phyloP scores from a whole-genome alignment of 2,113 vertebrate genomes.

The Sialia sialis region DNA sequence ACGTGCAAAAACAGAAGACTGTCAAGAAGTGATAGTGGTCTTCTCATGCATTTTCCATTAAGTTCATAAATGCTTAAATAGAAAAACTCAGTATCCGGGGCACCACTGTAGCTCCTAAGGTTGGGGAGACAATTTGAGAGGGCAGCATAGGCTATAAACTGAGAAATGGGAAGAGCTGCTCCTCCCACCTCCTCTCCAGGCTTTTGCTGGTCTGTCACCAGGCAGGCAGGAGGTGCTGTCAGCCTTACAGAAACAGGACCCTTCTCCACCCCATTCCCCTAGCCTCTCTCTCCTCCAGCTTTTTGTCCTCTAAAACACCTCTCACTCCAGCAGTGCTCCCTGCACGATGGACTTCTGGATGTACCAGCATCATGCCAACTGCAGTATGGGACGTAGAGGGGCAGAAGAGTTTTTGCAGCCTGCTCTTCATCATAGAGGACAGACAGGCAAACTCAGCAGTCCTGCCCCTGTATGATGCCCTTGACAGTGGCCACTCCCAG shows the following conservation, averaged over 20 bases:
- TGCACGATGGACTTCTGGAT: neutral
- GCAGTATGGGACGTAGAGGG: neutral
- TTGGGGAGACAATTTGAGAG: neutral
- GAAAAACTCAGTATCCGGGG: neutral
- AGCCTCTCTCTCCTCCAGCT: neutral
- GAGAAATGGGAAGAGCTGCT: neutral
- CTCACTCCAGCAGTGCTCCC: neutral
- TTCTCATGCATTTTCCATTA: neutral
- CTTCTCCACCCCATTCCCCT: neutral
- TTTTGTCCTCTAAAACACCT: neutral
- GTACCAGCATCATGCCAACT: neutral
- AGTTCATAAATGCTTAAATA: neutral
- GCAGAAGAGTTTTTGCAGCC: neutral
- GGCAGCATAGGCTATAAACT: neutral
- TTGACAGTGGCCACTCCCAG: accelerated
- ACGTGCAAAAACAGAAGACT: neutral
- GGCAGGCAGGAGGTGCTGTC: neutral
- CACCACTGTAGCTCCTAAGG: neutral
- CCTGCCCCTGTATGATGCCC: neutral
- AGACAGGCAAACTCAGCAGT: neutral
- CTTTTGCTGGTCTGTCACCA: neutral
- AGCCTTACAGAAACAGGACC: neutral
- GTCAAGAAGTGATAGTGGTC: accelerated
- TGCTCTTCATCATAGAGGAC: neutral
- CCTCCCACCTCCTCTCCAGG: neutral